Evolutionary conservation across 2,113 vertebrate genomes (phyloP).

Genomic region (Urocolius indicus): DNA sequence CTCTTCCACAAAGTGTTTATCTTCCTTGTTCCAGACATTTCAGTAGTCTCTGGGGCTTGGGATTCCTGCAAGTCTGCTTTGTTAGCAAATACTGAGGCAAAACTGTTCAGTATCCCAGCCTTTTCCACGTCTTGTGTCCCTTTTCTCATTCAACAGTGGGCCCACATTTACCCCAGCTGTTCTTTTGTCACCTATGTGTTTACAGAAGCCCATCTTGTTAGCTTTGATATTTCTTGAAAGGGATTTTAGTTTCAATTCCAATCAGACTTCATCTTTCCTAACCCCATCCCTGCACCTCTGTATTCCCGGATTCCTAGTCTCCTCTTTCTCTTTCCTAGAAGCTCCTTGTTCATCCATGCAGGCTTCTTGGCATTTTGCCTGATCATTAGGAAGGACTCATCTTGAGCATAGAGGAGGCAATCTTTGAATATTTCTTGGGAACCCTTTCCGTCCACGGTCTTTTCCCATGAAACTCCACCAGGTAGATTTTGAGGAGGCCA

Average conservation of each 20-base stretch:
- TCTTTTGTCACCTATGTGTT: not conserved
- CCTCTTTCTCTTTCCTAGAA: not conserved
- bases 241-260: not conserved
- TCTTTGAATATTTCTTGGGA: not conserved
- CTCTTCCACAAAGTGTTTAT: too few relatives aligned
- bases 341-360: not conserved
- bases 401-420: not conserved
- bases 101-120: too few relatives aligned
- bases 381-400: not conserved
- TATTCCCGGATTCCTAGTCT: not conserved
- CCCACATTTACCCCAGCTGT: not conserved
- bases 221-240: not conserved
- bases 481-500: not conserved
- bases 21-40: too few relatives aligned
- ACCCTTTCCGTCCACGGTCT: not conserved
- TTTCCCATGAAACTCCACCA: not conserved
- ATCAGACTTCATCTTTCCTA: not conserved
- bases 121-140: too few relatives aligned
- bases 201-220: not conserved
- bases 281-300: not conserved
- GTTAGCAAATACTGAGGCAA: too few relatives aligned
- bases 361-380: not conserved
- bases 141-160: too few relatives aligned
- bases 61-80: too few relatives aligned
- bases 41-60: too few relatives aligned